Evolutionary conservation across 23 tunicate species (phyloP).

Genomic region (Diplosoma virens): DNA sequence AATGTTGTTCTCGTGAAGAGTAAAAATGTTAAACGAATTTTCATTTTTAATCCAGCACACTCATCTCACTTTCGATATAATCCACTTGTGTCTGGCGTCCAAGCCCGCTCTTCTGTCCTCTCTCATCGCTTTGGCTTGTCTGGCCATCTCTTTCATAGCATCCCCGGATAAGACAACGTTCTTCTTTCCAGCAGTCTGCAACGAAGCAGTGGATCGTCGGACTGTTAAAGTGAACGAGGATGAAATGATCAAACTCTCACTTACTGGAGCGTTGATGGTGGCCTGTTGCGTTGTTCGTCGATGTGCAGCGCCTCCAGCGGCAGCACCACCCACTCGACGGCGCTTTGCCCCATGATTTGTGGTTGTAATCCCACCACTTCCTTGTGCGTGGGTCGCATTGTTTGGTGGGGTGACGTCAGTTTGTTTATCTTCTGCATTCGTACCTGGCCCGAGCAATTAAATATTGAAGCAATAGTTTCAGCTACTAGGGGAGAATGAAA

Average conservation of each 20-base stretch:
- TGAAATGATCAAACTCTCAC: no score
- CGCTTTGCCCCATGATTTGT: constrained; percentile 47
- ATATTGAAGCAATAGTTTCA: no score
- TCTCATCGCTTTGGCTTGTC: constrained; percentile 90
- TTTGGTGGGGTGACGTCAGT: constrained; percentile 4
- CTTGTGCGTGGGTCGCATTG: constrained; percentile 3
- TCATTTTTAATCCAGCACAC: no score
- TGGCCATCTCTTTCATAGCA: constrained; percentile 95
- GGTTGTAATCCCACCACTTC: constrained; percentile 33
- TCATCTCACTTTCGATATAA: constrained; percentile 68
- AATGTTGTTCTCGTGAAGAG: no score
- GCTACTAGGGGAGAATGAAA: no score
- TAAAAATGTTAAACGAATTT: no score
- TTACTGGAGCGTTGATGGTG: constrained; percentile 53
- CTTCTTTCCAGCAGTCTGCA: constrained; percentile 83
- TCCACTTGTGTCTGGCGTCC: constrained; percentile 87
- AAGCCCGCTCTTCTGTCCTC: constrained; percentile 79
- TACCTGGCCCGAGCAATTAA: no score
- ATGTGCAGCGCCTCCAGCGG: constrained; percentile 60
- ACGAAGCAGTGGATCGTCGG: no score
- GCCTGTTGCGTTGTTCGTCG: constrained; percentile 78
- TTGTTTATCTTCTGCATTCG: constrained; percentile 1
- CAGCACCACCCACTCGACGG: constrained; percentile 55
- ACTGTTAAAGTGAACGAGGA: no score
- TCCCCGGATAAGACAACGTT: constrained; percentile 87